phyloP scores from a whole-genome alignment of 2,797 vertebrate species.

The Furcifer pardalis region DNA sequence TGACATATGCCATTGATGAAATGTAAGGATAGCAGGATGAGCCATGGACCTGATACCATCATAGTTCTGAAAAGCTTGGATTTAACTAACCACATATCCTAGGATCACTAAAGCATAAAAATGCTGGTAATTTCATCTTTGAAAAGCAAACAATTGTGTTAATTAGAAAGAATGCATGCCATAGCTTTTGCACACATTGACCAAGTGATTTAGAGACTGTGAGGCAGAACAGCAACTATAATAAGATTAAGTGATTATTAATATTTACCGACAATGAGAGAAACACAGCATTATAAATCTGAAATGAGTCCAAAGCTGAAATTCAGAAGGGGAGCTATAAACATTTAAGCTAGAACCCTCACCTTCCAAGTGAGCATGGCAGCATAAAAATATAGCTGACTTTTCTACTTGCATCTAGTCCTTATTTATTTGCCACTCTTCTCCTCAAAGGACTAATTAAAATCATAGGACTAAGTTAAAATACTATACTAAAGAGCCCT shows the following conservation, averaged over 20 bases:
- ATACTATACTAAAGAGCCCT: too few relatives aligned
- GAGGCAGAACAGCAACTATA: not conserved
- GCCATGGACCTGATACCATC: not conserved
- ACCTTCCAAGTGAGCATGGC: not conserved
- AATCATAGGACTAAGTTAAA: too few relatives aligned
- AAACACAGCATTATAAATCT: not conserved
- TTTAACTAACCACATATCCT: not conserved
- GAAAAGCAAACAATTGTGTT: not conserved
- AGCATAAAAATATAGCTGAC: not conserved
- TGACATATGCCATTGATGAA: not conserved
- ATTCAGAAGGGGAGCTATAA: not conserved
- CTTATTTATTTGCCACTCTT: too few relatives aligned
- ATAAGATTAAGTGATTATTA: not conserved
- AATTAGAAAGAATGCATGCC: not conserved
- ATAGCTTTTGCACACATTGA: slow-evolving; percentile 7
- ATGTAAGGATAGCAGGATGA: not conserved
- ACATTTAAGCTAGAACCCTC: not conserved
- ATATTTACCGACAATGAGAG: not conserved
- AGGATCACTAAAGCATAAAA: not conserved
- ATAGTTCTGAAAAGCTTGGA: not conserved
- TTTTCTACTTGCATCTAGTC: not conserved
- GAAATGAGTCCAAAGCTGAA: not conserved
- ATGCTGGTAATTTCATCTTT: not conserved
- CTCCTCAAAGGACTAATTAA: not conserved
- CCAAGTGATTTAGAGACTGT: not conserved